Percentiles rank a stretch among this genome's conserved stretches.
phyloP scores from a whole-genome alignment of 1,140 invertebrate genomes.

The Tetramorium simillimum region DNA sequence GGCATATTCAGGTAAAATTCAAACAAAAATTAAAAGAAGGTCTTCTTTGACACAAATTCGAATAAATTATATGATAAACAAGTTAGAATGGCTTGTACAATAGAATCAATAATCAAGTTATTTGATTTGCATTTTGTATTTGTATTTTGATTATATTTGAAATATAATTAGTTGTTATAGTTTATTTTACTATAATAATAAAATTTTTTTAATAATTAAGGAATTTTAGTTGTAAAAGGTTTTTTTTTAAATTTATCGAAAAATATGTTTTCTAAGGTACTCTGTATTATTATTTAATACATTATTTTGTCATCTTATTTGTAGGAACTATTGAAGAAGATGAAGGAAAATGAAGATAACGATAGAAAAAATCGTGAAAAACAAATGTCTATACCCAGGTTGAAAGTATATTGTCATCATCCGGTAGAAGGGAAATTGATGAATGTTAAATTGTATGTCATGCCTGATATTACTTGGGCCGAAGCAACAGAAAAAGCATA shows the following conservation, averaged over 20 bases:
- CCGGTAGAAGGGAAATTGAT: constrained; percentile 86
- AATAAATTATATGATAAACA: not conserved
- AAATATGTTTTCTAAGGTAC: not conserved
- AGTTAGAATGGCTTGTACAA: not conserved
- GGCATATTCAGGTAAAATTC: constrained; percentile 88
- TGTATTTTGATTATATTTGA: not conserved
- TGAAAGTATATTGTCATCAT: constrained; percentile 89
- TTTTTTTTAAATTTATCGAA: not conserved
- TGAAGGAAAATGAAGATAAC: constrained; percentile 89
- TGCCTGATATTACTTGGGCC: constrained; percentile 87
- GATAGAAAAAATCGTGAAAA: constrained; percentile 87
- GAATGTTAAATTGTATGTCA: constrained; percentile 86
- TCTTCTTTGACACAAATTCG: not conserved
- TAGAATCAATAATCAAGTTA: not conserved
- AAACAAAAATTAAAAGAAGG: constrained; percentile 26
- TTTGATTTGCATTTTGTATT: not conserved
- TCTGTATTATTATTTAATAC: not conserved
- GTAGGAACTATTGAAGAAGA: constrained; percentile 87
- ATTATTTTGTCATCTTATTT: constrained; percentile 45
- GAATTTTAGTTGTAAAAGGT: not conserved
- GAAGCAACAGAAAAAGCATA: constrained; percentile 87
- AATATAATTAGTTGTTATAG: not conserved
- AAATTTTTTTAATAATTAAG: not conserved
- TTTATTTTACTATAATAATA: not conserved
- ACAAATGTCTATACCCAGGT: constrained; percentile 86